Base-by-base conservation (phyloP, 2,888 invertebrate species). In the Melinaea marsaeus region DNA sequence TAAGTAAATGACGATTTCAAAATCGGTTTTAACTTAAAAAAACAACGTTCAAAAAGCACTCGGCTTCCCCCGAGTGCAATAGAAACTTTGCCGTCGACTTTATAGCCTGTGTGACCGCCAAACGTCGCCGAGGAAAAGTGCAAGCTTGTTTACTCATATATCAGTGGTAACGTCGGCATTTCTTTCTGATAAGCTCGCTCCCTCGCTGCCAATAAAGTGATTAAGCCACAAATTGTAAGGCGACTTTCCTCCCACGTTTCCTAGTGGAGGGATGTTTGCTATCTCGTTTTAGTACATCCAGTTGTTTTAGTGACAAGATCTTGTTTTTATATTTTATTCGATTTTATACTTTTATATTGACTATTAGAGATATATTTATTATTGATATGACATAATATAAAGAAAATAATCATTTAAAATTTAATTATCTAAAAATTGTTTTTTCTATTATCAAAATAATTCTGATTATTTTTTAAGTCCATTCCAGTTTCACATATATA, bases 141-240 rank as follows among this genome's bases (percentile, higher is more conserved):
- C 90, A 89, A 88, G 85, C 86, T 83, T 88, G 89, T 90, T 89
- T 86, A 87, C 86, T 81, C 87, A 81, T 89, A 89, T 87, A 89
- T 89, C 89, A 87, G 80, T 74, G 75, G 77, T 79, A 74, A 76
- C 76, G 79, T 82, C 81, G 85, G 81, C 81, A 82, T 87, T 88
- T 85, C 87, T 87, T 88, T 85, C 81, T 86, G 90, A 90, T 90
- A 90, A 90, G 77, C 74, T 67, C 66, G 71, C 83, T 86, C 90
- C 90, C 90, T 78, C 80, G 87, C 87, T 85, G 86, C 88, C 90
- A 88, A 90, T 90, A 90, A 90, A 90, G 90, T 88, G 90, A 90
- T 90, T 90, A 90, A 90, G 89, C 86, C 90, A 86, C 90, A 90
- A 90, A 90, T 90, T 90, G 90, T 78, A 79, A 78, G 79, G 80